These are phyloP conservation scores for Mionectes macconnelli DNA, from an alignment of 2,113 vertebrate genomes.

Conservation along the genomic window DNA sequence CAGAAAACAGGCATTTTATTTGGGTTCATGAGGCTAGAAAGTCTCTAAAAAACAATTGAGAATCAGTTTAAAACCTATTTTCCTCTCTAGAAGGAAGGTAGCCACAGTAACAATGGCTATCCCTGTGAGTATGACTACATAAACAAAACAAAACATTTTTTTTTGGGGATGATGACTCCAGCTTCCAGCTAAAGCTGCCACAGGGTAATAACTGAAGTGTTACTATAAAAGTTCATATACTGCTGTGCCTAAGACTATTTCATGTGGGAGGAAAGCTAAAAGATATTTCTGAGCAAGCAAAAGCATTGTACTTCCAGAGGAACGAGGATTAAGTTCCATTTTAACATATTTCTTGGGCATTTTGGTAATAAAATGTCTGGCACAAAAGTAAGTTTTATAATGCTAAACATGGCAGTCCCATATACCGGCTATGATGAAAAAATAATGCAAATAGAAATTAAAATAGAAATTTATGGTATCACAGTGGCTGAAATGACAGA, in stretches of 20 bases:
- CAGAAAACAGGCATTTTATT: not conserved
- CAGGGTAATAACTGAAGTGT: not conserved
- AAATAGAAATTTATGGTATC: not conserved
- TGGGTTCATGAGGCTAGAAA: not conserved
- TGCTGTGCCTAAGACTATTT: not conserved
- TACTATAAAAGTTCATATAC: not conserved
- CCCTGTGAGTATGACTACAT: not conserved
- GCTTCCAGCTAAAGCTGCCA: not conserved
- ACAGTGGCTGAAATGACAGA: not conserved
- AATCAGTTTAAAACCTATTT: not conserved
- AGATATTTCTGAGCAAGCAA: not conserved
- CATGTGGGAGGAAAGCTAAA: not conserved
- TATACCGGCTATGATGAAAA: not conserved
- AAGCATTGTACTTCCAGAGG: not conserved
- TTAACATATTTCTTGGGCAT: not conserved
- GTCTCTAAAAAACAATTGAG: not conserved
- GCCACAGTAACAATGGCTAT: not conserved
- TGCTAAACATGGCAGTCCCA: not conserved
- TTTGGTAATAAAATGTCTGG: not conserved
- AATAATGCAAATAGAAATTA: not conserved
- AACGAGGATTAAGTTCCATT: not conserved
- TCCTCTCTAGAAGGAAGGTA: rapidly evolving
- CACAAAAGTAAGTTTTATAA: not conserved
- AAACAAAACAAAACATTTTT: not conserved
- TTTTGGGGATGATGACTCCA: not conserved